These are phyloP conservation scores for Eupithecia abbreviata DNA, from an alignment of 2,888 invertebrate genomes.

Conservation along the genomic window DNA sequence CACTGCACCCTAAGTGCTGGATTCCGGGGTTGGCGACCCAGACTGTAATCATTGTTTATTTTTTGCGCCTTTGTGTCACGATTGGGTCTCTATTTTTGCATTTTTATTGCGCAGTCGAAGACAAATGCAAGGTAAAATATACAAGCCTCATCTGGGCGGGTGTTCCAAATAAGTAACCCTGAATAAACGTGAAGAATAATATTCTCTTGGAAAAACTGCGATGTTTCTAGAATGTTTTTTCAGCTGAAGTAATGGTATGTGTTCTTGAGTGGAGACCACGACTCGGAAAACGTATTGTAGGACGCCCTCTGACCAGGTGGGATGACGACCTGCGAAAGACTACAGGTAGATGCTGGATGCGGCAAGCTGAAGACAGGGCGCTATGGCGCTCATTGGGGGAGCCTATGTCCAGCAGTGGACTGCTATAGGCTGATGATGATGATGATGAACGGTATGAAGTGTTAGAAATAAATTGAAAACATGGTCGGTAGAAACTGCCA, in stretches of 20 bases:
- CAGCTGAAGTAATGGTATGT: background rate
- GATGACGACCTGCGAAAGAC: too few species aligned
- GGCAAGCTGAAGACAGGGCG: too few species aligned
- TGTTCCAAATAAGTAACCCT: background rate
- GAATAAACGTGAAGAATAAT: background rate
- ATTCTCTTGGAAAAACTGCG: background rate
- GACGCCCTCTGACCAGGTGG: too few species aligned
- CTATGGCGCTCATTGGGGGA: too few species aligned
- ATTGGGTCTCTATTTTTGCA: constrained; percentile 40
- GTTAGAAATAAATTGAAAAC: constrained; percentile 4
- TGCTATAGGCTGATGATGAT: too few species aligned
- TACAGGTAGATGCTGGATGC: too few species aligned
- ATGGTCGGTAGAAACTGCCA: background rate
- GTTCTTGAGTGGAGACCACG: too few species aligned
- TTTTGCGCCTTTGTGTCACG: constrained; percentile 37
- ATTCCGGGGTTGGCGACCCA: constrained; percentile 39
- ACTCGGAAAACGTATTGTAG: too few species aligned
- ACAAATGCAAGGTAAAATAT: constrained; percentile 37
- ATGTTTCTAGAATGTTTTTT: background rate
- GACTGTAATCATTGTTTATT: constrained; percentile 39
- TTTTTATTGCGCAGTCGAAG: constrained; percentile 31
- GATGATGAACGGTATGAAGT: background rate
- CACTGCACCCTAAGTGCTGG: constrained; percentile 32
- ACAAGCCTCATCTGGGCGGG: constrained; percentile 26
- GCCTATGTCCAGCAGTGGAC: too few species aligned